Percentiles rank a stretch among this genome's conserved stretches.
Conservation (phyloP, 2,888 invertebrate genomes). For the Nemotelus nigrinus region DNA sequence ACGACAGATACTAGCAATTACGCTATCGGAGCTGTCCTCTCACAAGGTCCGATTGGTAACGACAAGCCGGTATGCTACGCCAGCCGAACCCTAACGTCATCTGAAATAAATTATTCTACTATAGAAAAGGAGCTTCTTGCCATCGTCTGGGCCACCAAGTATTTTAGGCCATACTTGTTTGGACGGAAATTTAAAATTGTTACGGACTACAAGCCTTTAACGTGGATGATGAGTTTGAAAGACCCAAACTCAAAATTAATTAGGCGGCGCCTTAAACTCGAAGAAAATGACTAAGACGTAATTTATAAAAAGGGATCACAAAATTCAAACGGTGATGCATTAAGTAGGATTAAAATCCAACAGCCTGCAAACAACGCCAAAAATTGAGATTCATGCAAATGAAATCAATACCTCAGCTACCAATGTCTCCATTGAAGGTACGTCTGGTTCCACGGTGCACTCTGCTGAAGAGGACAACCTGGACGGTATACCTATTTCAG, state of each 20-base stretch:
- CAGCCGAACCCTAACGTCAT: neutral
- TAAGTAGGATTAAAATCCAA: neutral
- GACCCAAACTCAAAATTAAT: slow-evolving; percentile 1
- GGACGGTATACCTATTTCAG: no score
- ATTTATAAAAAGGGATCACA: neutral
- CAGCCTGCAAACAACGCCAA: no score
- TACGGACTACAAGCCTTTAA: slow-evolving; percentile 24
- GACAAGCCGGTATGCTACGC: slow-evolving; percentile 9
- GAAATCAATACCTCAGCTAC: no score
- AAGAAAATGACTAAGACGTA: neutral
- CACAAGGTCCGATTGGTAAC: neutral
- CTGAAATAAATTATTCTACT: neutral
- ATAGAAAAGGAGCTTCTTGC: neutral
- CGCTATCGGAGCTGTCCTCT: slow-evolving; percentile 6
- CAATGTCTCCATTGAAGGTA: no score
- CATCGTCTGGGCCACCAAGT: slow-evolving; percentile 13
- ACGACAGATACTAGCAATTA: neutral
- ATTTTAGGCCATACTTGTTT: slow-evolving; percentile 23
- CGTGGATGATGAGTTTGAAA: neutral
- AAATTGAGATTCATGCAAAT: no score
- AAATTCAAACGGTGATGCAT: neutral
- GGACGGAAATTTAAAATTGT: slow-evolving; percentile 1
- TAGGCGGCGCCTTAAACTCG: neutral
- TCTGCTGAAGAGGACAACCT: no score
- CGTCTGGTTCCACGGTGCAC: no score